Percentiles rank a stretch among this genome's conserved stretches.
Conservation (phyloP, 2,113 vertebrate species). For the Ornithorhynchus anatinus region DNA sequence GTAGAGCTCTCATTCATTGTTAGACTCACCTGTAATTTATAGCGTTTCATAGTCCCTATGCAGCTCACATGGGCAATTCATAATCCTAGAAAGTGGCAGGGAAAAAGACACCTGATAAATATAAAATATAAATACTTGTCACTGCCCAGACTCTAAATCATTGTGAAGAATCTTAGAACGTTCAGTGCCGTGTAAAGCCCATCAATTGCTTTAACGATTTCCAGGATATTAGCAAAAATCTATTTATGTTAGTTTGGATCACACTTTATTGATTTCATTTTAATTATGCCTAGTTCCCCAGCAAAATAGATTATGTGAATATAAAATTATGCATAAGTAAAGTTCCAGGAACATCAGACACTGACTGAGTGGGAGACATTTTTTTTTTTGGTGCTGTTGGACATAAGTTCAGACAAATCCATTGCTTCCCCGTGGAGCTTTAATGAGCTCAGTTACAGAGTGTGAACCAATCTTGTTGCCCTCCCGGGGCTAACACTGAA, state of each 20-base stretch:
- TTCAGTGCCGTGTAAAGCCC: neutral
- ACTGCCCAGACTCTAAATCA: conserved; percentile 9
- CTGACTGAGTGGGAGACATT: neutral
- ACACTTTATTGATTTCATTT: conserved; percentile 35
- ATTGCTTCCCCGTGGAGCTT: neutral
- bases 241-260: conserved; percentile 41
- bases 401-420: neutral
- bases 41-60: too few species aligned
- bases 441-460: neutral
- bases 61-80: neutral
- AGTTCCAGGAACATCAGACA: conserved; percentile 24
- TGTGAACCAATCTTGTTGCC: neutral
- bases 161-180: conserved; percentile 20
- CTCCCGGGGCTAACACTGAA: neutral
- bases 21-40: fast-evolving
- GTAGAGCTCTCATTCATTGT: fast-evolving
- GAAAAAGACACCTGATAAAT: neutral
- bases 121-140: conserved; percentile 8
- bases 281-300: conserved; percentile 25
- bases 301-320: conserved; percentile 23
- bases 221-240: conserved; percentile 41
- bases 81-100: neutral
- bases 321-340: conserved; percentile 22
- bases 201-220: conserved; percentile 35
- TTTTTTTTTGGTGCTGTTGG: neutral